These are phyloP conservation scores for Anoplolepis gracilipes DNA, from an alignment of 1,140 invertebrate species.

Conservation along the genomic window DNA sequence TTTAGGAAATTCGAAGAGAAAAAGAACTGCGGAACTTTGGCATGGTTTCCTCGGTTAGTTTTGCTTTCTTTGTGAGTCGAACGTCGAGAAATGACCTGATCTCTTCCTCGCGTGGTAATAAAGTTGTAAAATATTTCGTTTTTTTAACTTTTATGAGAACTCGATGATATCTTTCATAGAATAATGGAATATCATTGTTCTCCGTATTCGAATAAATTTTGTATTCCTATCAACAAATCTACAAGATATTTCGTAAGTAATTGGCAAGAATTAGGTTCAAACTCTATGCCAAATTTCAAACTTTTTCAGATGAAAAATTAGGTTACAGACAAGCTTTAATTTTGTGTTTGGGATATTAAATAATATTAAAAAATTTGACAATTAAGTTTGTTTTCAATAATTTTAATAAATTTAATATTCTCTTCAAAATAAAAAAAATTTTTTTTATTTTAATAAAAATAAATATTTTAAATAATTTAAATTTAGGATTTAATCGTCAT, in stretches of 20 bases:
- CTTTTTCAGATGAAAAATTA: no score
- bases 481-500: neutral
- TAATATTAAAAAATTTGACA: neutral
- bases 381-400: neutral
- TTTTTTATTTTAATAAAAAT: neutral
- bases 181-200: neutral
- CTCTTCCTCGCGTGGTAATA: neutral
- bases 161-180: neutral
- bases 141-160: neutral
- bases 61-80: slow-evolving; percentile 67
- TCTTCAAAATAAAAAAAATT: no score
- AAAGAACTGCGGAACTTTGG: slow-evolving; percentile 68
- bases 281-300: no score
- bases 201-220: neutral
- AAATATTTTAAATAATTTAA: no score
- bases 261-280: no score
- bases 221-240: neutral
- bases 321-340: no score
- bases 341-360: no score
- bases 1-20: slow-evolving; percentile 21
- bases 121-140: slow-evolving; percentile 53
- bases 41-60: slow-evolving; percentile 64
- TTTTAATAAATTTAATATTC: neutral
- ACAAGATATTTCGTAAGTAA: neutral
- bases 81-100: slow-evolving; percentile 9